Conservation (phyloP, 2,888 invertebrate species). For the Apotomis betuletana region DNA sequence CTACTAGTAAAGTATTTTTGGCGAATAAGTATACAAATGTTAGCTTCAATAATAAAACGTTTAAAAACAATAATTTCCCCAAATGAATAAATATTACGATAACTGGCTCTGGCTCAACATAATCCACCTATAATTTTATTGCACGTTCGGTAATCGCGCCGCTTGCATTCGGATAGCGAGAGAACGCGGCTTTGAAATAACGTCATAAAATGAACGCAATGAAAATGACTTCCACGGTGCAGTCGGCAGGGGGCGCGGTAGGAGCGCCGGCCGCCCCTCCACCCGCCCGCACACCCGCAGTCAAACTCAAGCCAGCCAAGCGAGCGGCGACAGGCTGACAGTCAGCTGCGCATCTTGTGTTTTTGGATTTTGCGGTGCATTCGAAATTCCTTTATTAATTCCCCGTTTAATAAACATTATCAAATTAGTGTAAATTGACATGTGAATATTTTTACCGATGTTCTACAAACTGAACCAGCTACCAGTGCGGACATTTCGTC, state of each 20-base stretch:
- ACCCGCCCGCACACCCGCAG: slow-evolving; percentile 67
- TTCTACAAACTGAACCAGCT: slow-evolving; percentile 53
- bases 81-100: background rate
- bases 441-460: slow-evolving; percentile 60
- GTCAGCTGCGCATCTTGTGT: slow-evolving; percentile 81
- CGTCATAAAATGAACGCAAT: slow-evolving; percentile 70
- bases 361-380: slow-evolving; percentile 78
- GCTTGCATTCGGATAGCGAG: slow-evolving; percentile 46
- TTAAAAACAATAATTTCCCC: too few species aligned
- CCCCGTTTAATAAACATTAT: slow-evolving; percentile 61
- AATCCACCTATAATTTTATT: slow-evolving; percentile 46
- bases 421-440: slow-evolving; percentile 63
- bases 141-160: slow-evolving; percentile 43
- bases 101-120: slow-evolving; percentile 29
- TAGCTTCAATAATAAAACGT: too few species aligned
- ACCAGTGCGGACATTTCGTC: slow-evolving; percentile 55
- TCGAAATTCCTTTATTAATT: slow-evolving; percentile 75
- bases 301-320: slow-evolving; percentile 54
- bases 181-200: slow-evolving; percentile 62
- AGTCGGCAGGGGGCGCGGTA: slow-evolving; percentile 49
- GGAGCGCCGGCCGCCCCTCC: slow-evolving; percentile 54
- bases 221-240: slow-evolving; percentile 75
- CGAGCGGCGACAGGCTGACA: slow-evolving; percentile 70
- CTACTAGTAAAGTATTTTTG: too few species aligned
- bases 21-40: too few species aligned